Evolutionary conservation across 2,888 invertebrate genomes (phyloP), one percentile per base, ranked within the genome.

Genomic region (Scaptomyza polygonia): DNA sequence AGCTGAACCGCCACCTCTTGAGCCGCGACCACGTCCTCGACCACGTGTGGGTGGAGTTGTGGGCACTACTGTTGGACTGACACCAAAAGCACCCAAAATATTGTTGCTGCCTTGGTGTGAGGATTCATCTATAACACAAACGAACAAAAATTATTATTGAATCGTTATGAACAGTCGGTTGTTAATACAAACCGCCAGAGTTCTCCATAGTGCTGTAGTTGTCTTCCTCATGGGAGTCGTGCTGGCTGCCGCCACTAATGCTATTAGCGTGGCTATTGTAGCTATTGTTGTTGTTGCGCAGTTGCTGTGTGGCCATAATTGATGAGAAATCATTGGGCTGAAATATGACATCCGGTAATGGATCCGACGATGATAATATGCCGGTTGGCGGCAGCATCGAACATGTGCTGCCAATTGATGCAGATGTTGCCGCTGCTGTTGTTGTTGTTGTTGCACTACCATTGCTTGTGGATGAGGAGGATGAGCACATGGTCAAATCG

Each of bases 301-400:
- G 59, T 55, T 90, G 90, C 48, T 90, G 90, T 3, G 90, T 86
- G 36, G 86, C 88, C 71, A 89, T 79, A 18, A 90, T 79, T 4
- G 90, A 92, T 45, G 93, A 89, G 32, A 93, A 90, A 63, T 90
- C 90, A 68, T 88, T 90, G 11, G 90, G 89, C 67, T 89, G 87
- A 55, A 90, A 90, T 53, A 90, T 76, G 25, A 90, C 88, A 77
- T 90, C 90, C 3, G 88, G 89, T 65, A 90, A 59, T 4, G 89
- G 90, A 72, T 90, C 90, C n/a, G 90, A 90, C 2, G 90, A 90
- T 1, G 89, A 89, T 1, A 90, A 59, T 67, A 90, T 90, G 1
- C 83, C 89, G 11, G 89, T 88, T 5, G 90, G 90, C 16, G 90
- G 90, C 64, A 90, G 47, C 90, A 90, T 90, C 0, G 90, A 89